These are phyloP conservation scores for Sebastolobus alascanus DNA, from an alignment of 2,797 vertebrate genomes.

Conservation along the genomic window DNA sequence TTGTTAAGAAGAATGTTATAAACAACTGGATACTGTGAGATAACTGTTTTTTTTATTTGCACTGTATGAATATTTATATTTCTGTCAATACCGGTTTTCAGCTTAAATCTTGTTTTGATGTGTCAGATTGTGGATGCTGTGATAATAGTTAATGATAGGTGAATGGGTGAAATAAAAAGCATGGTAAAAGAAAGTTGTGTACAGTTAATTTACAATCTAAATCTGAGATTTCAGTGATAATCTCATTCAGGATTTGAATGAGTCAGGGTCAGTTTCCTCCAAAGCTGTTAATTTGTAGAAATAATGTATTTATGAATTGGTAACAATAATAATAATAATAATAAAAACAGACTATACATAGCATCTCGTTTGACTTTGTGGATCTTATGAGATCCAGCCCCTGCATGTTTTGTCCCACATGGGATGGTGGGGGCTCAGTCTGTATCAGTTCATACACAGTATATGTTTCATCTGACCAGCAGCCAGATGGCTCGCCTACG, in stretches of 20 bases:
- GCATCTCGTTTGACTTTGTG: not conserved
- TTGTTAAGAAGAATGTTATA: not conserved
- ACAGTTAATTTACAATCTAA: not conserved
- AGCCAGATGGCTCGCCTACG: slow-evolving; percentile 13
- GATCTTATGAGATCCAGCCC: not conserved
- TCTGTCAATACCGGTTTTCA: not conserved
- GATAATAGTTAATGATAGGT: not conserved
- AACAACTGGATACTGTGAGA: not conserved
- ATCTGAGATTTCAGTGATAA: not conserved
- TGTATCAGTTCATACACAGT: not conserved
- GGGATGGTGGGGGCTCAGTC: not conserved
- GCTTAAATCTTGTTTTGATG: not conserved
- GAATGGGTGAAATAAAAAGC: not conserved
- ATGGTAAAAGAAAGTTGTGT: not conserved
- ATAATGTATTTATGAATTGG: not conserved
- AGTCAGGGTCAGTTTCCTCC: not conserved
- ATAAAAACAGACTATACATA: too few relatives aligned
- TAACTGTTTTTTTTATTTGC: not conserved
- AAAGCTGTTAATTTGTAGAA: not conserved
- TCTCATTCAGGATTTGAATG: not conserved
- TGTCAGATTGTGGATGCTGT: not conserved
- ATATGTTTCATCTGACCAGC: slow-evolving; percentile 1
- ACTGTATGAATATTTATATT: not conserved
- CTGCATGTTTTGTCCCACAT: not conserved
- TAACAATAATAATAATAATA: not conserved